Conservation (phyloP, 2,888 invertebrate genomes). For the Tholera decimalis region DNA sequence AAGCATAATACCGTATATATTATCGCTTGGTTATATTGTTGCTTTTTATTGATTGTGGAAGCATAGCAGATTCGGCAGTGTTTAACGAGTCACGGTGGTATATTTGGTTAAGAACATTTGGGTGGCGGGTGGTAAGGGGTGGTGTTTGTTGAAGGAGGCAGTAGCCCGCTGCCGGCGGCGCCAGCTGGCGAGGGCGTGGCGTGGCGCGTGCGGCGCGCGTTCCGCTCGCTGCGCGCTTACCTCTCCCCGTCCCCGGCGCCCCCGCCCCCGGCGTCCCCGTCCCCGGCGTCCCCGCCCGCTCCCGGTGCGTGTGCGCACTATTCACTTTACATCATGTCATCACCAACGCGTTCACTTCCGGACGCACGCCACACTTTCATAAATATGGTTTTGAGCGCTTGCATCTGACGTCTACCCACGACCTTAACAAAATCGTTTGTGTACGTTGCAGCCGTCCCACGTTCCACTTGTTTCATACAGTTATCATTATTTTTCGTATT, state of each 20-base stretch:
- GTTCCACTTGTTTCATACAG: slow-evolving; percentile 33
- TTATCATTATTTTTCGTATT: slow-evolving; percentile 20
- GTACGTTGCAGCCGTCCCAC: slow-evolving; percentile 25
- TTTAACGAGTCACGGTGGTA: slow-evolving; percentile 25
- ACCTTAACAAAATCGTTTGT: slow-evolving; percentile 29
- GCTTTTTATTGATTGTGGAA: slow-evolving; percentile 26
- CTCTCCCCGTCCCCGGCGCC: slow-evolving; percentile 69
- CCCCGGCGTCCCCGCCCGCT: slow-evolving; percentile 65
- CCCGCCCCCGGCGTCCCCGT: slow-evolving; percentile 46
- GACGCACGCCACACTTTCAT: slow-evolving; percentile 28
- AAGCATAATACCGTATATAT: no score
- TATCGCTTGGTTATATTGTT: slow-evolving; percentile 18
- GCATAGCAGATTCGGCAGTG: slow-evolving; percentile 36
- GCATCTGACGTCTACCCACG: slow-evolving; percentile 21
- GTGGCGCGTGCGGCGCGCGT: slow-evolving; percentile 83
- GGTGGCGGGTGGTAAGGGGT: slow-evolving; percentile 70
- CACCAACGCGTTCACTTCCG: slow-evolving; percentile 28
- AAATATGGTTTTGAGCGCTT: slow-evolving; percentile 45
- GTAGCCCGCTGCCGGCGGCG: slow-evolving; percentile 60
- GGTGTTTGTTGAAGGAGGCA: slow-evolving; percentile 80
- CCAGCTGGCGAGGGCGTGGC: slow-evolving; percentile 69
- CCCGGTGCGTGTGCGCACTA: slow-evolving; percentile 79
- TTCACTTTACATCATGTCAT: slow-evolving; percentile 43
- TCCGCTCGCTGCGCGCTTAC: slow-evolving; percentile 81
- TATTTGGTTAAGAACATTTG: slow-evolving; percentile 12